Percentiles rank a stretch among this genome's conserved stretches.
Conservation (phyloP, 2,113 vertebrate genomes). For the Halcyon senegalensis region DNA sequence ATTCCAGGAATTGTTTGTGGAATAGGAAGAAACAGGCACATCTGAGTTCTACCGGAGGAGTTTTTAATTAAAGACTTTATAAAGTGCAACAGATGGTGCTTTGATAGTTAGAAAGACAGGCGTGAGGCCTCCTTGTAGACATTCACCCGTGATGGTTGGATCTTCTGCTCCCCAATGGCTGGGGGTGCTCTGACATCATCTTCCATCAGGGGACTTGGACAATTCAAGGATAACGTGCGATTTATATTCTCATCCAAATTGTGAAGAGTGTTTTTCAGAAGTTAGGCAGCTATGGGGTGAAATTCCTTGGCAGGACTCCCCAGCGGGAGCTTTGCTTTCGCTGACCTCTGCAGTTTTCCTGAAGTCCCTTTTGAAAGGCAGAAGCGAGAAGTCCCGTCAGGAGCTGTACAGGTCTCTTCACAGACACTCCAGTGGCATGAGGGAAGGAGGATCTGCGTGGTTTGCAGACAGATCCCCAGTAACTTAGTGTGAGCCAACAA, state of each 20-base stretch:
- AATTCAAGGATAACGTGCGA: rapidly evolving
- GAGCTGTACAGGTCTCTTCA: background rate
- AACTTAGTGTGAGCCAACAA: background rate
- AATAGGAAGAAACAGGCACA: slow-evolving; percentile 8
- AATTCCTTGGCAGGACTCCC: background rate
- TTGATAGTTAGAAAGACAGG: background rate
- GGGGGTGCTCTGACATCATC: background rate
- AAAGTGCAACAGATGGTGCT: slow-evolving; percentile 39
- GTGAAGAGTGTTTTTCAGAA: background rate
- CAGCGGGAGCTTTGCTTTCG: background rate
- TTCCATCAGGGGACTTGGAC: background rate
- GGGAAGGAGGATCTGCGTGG: background rate
- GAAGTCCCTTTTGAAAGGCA: background rate
- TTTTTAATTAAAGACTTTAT: slow-evolving; percentile 36
- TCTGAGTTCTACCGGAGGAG: slow-evolving; percentile 38
- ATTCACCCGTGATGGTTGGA: background rate
- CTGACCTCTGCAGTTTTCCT: background rate
- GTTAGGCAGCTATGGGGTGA: background rate
- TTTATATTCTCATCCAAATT: background rate
- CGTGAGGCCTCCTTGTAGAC: background rate
- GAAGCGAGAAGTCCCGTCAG: background rate
- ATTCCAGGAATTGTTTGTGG: slow-evolving; percentile 39
- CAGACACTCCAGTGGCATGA: background rate
- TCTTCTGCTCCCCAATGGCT: background rate
- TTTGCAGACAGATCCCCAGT: background rate